Base-by-base conservation (phyloP, 2,113 vertebrate genomes). In the Perccottus glenii region DNA sequence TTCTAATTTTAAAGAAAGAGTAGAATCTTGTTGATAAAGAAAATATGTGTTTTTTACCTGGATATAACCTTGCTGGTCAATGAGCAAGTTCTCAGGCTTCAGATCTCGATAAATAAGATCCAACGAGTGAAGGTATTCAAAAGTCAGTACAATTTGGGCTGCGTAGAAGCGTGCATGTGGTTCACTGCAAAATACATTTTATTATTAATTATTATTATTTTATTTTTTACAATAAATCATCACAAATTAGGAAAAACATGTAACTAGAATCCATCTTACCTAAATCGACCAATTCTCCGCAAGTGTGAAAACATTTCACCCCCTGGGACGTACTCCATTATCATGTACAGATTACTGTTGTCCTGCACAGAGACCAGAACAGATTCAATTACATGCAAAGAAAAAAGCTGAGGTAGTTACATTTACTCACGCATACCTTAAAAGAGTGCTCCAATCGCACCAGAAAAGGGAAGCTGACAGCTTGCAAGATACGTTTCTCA, bases 31-130 rank as follows among this genome's bases (percentile, higher is more conserved):
- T 55, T 55, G 8, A 36, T 36, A n/a, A 53, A 7, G 52, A 32
- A 12, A 36, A n/a, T 11, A 11, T 6, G 32, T 7, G 7, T 6
- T 42, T 11, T 73, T 80, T 88, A 89, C 94, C 93, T 95, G 93
- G 68, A 98, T 96, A 87, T 98, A 98, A 81, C 96, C 96, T 84
- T 96, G 94, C 75, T 97, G 94, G 88, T 98, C 96, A 3, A 98
- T 98, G 69, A 98, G 95, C 80, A 98, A 92, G 86, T 98, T 98
- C 85, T 98, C 96, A 0, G 95, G 96, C 86, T 97, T 98, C 67
- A 98, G 94, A 87, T 98, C 95, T 88, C 95, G 91, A 89, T 98
- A 97, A 87, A 98, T 96, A 85, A 98, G 95, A 87, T 97, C 95
- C 64, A 98, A 92, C 0, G 95, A 96, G 92, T 98, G 96, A 88